phyloP scores from a whole-genome alignment of 2,888 invertebrate species.

The Pachydiplax longipennis region DNA sequence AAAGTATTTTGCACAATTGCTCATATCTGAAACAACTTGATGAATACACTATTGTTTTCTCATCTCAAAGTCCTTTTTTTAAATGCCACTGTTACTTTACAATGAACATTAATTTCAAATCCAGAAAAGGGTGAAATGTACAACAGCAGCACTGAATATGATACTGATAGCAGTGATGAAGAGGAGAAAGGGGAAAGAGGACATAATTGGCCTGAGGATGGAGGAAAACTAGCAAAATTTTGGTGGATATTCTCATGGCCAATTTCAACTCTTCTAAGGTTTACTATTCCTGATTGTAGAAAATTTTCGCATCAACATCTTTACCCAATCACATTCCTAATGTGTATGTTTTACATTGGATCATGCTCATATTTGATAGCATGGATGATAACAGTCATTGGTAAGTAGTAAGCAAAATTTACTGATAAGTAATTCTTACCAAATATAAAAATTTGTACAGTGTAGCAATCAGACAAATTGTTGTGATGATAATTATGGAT shows the following conservation, averaged over 20 bases:
- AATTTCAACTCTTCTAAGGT: slow-evolving; percentile 71
- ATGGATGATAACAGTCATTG: slow-evolving; percentile 84
- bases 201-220: slow-evolving; percentile 49
- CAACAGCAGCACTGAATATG: not conserved
- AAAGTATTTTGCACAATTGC: no score
- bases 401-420: slow-evolving; percentile 60
- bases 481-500: no score
- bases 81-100: no score
- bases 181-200: not conserved
- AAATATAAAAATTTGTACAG: no score
- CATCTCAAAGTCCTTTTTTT: no score
- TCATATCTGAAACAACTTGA: no score
- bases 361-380: slow-evolving; percentile 82
- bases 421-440: not conserved
- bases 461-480: no score
- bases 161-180: not conserved
- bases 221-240: slow-evolving; percentile 53
- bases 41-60: no score
- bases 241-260: slow-evolving; percentile 79
- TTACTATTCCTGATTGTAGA: slow-evolving; percentile 81
- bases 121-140: no score
- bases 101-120: no score
- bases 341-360: slow-evolving; percentile 86
- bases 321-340: slow-evolving; percentile 74
- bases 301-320: slow-evolving; percentile 60